Base-by-base conservation (phyloP, 1,140 invertebrate genomes). In the Glossosoma conforme region DNA sequence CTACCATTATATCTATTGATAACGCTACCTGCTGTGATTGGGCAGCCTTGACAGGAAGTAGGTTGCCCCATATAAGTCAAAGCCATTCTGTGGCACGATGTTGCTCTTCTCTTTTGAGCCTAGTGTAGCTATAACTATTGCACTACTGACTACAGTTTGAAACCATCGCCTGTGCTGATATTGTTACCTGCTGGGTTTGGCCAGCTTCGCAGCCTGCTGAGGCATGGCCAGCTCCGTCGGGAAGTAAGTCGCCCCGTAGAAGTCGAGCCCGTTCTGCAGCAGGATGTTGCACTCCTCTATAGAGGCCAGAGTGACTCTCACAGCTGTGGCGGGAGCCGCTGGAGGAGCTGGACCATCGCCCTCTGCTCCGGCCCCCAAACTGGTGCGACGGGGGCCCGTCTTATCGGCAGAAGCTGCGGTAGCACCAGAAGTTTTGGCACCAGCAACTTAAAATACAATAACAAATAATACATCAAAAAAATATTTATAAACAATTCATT, bases 181-280 rank as follows among this genome's bases (percentile, higher is more conserved):
- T n/a, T n/a, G 11, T 51, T 56, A 74, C 72, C 65, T 71, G 61
- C 71, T 72, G 2, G 77, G 67, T 45, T 71, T 71, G 21, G 76
- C 74, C 37, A 79, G 68, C 41, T 76, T 77, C 2, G 69, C 70
- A 49, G 78, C 71, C 42, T 76, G 77, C 17, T 77, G 68, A 14
- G 76, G 76, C 58, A 81, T 78, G 37, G 83, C 79, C 40, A 86
- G 76, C 61, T 89, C 87, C 4, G 86, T 88, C 20, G 87, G 87
- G 70, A 90, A 90, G 73, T 84, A 89, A 2, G 87, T 90, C 33
- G 87, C 86, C 19, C 86, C 87, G 62, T 88, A 90, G 75, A 90
- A 90, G 68, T 90, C 87, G 35, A 90, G 74, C 10, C 87, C 87
- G 60, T 87, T 86, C 66, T 88, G 86, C 35, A 90, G 72, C 24